Evolutionary conservation across 2,113 vertebrate species (phyloP).

Genomic region (Corynorhinus townsendii): DNA sequence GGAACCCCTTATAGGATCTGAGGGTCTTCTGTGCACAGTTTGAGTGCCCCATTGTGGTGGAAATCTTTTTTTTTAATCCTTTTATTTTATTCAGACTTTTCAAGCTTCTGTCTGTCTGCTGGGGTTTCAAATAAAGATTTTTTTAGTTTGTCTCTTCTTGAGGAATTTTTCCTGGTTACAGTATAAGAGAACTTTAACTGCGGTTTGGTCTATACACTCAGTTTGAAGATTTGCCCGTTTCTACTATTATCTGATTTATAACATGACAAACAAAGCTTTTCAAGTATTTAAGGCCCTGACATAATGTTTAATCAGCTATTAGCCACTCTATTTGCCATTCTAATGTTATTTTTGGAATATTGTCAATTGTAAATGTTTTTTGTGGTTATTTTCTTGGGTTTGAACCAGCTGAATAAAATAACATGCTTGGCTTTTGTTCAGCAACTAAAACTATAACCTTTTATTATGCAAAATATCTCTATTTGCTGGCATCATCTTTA

Average conservation of each 20-base stretch:
- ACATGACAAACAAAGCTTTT: slow-evolving; percentile 23
- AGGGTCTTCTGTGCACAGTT: neutral
- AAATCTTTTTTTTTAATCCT: neutral
- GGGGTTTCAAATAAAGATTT: neutral
- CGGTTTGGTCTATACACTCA: neutral
- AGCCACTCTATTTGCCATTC: slow-evolving; percentile 36
- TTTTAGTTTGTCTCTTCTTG: neutral
- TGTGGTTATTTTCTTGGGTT: slow-evolving; percentile 9
- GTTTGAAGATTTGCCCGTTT: slow-evolving; percentile 16
- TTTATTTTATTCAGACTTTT: neutral
- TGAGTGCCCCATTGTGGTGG: neutral
- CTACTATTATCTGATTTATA: slow-evolving; percentile 38
- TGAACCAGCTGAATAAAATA: slow-evolving; percentile 50
- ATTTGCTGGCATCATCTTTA: slow-evolving; percentile 8
- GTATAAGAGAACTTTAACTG: neutral
- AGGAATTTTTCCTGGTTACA: neutral
- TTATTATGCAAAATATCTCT: slow-evolving; percentile 42
- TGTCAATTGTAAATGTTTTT: slow-evolving; percentile 53
- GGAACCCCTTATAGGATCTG: no score
- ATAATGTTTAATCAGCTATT: slow-evolving; percentile 42
- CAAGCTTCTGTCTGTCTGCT: neutral
- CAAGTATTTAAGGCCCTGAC: slow-evolving; percentile 16
- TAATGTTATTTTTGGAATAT: slow-evolving; percentile 55
- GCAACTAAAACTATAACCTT: slow-evolving; percentile 37
- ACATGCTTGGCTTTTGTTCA: slow-evolving; percentile 39